Percentiles rank a stretch among this genome's conserved stretches.
phyloP scores from a whole-genome alignment of 1,140 invertebrate species.

The Drosophila bocqueti region DNA sequence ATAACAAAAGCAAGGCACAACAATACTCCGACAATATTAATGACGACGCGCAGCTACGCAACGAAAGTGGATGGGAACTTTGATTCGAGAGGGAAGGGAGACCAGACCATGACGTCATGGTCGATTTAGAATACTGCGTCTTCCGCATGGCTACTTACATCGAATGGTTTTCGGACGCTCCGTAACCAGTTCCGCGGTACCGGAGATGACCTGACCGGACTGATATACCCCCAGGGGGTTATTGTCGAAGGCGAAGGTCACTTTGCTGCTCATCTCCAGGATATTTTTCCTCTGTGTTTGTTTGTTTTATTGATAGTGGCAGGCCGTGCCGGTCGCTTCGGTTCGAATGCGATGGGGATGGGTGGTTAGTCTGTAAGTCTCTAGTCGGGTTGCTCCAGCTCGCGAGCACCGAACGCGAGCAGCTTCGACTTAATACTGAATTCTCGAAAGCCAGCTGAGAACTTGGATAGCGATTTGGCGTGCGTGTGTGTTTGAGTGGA shows the following conservation, averaged over 20 bases:
- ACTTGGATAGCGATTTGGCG: neutral
- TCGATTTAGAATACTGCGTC: conserved; percentile 40
- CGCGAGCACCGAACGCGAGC: conserved; percentile 48
- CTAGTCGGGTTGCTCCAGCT: conserved; percentile 7
- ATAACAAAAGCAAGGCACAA: conserved; percentile 48
- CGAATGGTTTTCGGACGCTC: conserved; percentile 86
- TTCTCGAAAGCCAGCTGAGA: neutral
- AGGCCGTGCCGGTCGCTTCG: conserved; percentile 6
- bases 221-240: conserved; percentile 86
- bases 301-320: conserved; percentile 36
- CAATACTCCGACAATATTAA: conserved; percentile 46
- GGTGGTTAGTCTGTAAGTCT: conserved; percentile 6
- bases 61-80: conserved; percentile 53
- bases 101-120: conserved; percentile 70
- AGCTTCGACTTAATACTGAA: conserved; percentile 64
- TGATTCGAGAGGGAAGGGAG: conserved; percentile 16
- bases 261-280: conserved; percentile 75
- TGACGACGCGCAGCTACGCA: conserved; percentile 66
- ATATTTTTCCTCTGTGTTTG: conserved; percentile 2
- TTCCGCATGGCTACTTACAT: conserved; percentile 71
- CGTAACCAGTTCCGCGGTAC: conserved; percentile 85
- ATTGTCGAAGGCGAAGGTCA: conserved; percentile 86
- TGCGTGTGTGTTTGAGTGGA: neutral
- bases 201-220: conserved; percentile 86
- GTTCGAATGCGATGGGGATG: neutral